Base-by-base conservation (phyloP, 1,140 invertebrate species). In the Cydia pomonella region DNA sequence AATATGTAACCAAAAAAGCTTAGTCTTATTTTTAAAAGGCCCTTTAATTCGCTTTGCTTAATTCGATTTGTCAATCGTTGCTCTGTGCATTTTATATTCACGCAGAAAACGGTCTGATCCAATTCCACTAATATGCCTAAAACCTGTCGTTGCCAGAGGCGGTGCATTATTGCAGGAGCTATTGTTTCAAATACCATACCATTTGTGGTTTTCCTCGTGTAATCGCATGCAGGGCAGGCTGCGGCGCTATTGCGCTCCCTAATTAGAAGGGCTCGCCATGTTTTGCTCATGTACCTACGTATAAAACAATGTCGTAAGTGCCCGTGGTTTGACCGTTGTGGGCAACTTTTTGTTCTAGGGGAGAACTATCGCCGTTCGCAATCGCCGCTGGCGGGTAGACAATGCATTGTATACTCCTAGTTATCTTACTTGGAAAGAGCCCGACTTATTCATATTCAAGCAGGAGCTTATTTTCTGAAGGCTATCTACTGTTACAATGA, bases 221-320 rank as follows among this genome's bases (percentile, higher is more conserved):
- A 74, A 77, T 72, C 79, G 81, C 81, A 82, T 76, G 69, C 64
- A 38, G 64, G 64, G 63, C 64, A 18, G 64, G 33, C 76, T 76
- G 76, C 59, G 76, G 73, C 59, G 75, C 79, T 73, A 82, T 82
- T 69, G 50, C 73, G 76, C 74, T 77, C 72, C 82, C 72, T 84
- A 84, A 85, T 85, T 84, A 79, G 77, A 84, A 79, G 79, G 79
- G 79, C 73, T 29, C 18, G 64, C 66, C 73, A 64, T 77, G 64
- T 78, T 81, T 69, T 69, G 6, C 64, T 33, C 23, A 10, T 59
- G 18, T 59, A 59, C 53, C 18, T 53, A 53, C 18, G 50, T 53
- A 59, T 23, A n/a, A 21, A 10, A 59, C 21, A 23, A 59, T 10
- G 53, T 21, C 53, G 53, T 59, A 59, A 23, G 53, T 59, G 23